phyloP scores from a whole-genome alignment of 2,113 vertebrate genomes.

The Odobenus rosmarus region DNA sequence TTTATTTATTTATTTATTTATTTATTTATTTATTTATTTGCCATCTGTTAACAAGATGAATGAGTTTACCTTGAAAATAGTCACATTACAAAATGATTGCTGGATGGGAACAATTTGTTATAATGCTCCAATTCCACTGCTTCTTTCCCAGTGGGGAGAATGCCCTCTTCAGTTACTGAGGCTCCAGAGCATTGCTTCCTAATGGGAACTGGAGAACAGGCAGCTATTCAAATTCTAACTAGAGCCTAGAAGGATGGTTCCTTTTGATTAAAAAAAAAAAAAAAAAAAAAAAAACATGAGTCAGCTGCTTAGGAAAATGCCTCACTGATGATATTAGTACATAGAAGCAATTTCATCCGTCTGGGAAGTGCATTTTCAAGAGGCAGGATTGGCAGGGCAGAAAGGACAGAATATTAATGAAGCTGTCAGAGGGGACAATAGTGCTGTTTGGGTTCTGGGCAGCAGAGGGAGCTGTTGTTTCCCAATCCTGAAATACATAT shows the following conservation, averaged over 20 bases:
- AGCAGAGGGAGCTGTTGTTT: constrained; percentile 72
- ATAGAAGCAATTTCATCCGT: constrained; percentile 75
- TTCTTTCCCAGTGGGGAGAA: constrained; percentile 49
- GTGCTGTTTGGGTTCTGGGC: constrained; percentile 33
- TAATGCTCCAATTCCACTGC: constrained; percentile 50
- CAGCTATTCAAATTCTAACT: constrained; percentile 75
- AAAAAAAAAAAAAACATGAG: constrained; percentile 70
- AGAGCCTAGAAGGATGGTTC: constrained; percentile 75
- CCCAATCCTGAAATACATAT: not conserved
- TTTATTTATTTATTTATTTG: not conserved
- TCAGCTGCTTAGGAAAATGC: constrained; percentile 81
- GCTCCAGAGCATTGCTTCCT: constrained; percentile 72
- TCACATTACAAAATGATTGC: constrained; percentile 77
- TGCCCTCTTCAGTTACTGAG: constrained; percentile 62
- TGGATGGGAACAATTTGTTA: constrained; percentile 78
- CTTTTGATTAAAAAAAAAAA: constrained; percentile 53
- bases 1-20: not conserved
- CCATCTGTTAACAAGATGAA: constrained; percentile 73
- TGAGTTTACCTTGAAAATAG: constrained; percentile 80
- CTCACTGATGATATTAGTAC: constrained; percentile 78
- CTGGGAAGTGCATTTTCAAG: constrained; percentile 79
- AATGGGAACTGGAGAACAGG: constrained; percentile 69
- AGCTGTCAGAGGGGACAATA: not conserved
- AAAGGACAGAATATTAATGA: constrained; percentile 69
- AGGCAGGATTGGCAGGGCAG: constrained; percentile 75